Base-by-base conservation (phyloP, 2,888 invertebrate species). In the Thecophora atra region DNA sequence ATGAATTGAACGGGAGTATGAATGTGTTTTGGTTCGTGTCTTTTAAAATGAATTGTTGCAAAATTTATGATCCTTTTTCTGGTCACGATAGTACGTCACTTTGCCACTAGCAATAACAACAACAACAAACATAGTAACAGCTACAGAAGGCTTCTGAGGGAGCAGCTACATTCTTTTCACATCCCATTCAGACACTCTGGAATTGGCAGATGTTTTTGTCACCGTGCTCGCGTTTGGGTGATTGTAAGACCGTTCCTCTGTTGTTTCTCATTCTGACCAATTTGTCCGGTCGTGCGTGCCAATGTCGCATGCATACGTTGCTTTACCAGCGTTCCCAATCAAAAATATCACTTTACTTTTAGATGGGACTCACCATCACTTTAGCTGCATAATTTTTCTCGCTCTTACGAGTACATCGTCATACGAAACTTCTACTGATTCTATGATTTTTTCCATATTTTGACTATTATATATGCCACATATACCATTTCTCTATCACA, bases 31-130 rank as follows among this genome's bases (percentile, higher is more conserved):
- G 11, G 47, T 37, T 24, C n/a, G 42, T 64, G 44, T 64, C 24
- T 68, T 28, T 47, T 62, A 63, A 70, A 72, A 69, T 69, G 69
- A 72, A 72, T 69, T 70, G 72, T 72, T 72, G 21, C 60, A 72
- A 69, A 72, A 72, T 72, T 72, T 72, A 72, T 72, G 72, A 72
- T 70, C 70, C 58, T 72, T 37, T 72, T 62, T 64, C 64, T 64
- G 64, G 66, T 65, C 69, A 64, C 58, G 37, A 60, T 65, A 72
- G 54, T 28, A 63, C 6, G 64, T 47, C 64, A 70, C 70, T 63
- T 63, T 63, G n/a, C 37, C 51, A 21, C 62, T 28, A 66, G 26
- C 52, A 30, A 13, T 21, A 66, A 66, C 37, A 52, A 66, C n/a
- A 0, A 56, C 56, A 3, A n/a, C 15, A 63, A 54, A 54, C n/a